phyloP scores from a whole-genome alignment of 2,113 vertebrate species.

The Saiga tatarica region DNA sequence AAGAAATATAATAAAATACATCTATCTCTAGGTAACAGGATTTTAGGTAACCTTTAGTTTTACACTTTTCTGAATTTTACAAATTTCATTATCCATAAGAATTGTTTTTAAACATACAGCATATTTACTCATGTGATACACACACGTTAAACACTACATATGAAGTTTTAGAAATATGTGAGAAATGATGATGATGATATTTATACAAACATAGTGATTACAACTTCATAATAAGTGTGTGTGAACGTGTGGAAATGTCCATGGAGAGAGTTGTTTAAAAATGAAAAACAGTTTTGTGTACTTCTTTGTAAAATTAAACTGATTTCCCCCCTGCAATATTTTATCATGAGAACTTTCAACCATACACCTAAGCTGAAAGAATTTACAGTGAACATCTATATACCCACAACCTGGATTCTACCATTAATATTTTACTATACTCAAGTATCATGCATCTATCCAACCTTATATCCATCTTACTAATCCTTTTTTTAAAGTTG shows the following conservation, averaged over 20 bases:
- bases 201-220: not conserved
- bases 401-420: not conserved
- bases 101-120: not conserved
- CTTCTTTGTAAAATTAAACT: not conserved
- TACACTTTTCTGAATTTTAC: constrained; percentile 22
- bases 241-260: not conserved
- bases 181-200: not conserved
- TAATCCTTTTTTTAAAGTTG: not conserved
- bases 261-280: not conserved
- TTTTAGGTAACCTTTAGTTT: not conserved
- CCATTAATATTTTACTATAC: not conserved
- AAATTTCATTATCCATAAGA: constrained; percentile 7
- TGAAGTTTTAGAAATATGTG: not conserved
- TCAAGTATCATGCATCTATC: not conserved
- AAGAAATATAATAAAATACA: constrained; percentile 14
- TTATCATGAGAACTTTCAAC: not conserved
- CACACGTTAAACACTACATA: not conserved
- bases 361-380: not conserved
- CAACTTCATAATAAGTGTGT: not conserved
- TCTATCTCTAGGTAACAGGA: not conserved
- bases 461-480: not conserved
- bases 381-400: not conserved
- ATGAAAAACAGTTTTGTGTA: not conserved
- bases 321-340: not conserved
- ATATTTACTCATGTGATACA: not conserved